Base-by-base conservation (phyloP, 2,888 invertebrate species). In the Pristionchus arcanus region DNA sequence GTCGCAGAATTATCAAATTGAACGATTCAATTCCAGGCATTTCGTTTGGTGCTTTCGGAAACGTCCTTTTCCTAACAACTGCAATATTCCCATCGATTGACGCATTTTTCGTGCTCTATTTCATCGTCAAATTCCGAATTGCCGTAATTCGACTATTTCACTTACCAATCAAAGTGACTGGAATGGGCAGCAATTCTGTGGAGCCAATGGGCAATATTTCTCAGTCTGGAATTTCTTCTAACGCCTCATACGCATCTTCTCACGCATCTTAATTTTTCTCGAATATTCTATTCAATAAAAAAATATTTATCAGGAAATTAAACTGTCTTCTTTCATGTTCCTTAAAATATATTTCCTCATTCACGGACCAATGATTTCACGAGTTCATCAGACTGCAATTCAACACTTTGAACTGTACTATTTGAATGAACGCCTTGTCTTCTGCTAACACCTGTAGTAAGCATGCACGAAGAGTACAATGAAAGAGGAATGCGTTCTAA, bases 81-180 rank as follows among this genome's bases (percentile, higher is more conserved):
- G 84, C 84, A 28, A 85, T 85, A 11, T 85, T 85, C 16, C 84
- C 84, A 7, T 55, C 59, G 0, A 13, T 85, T 25, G 84, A 85
- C n/a, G 59, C 84, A 34, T 59, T 85, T 13, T 85, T 85, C 34
- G 84, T 85, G 31, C 34, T 85, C 9, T 85, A 19, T 34, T 85
- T 59, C 59, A 85, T 85, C 1, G 59, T 59, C 1, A 25, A 31
- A 55, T 85, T 49, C n/a, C 28, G 84, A 34, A 59, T 55, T 21
- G 84, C 84, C 0, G 84, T 85, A 0, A 85, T 81, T 81, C 25
- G 81, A n/a, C 16, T 81, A 2, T 81, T 81, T 19, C 81, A 16
- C 0, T 28, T 81, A 15, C 81, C 42, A 1, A 53, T 28, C n/a
- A 53, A 49, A 49, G 19, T 21, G 11, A 15, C 49, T 49, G 81